Base-by-base conservation (phyloP, 2,797 vertebrate genomes). In the Acrossocheilus fasciatus region DNA sequence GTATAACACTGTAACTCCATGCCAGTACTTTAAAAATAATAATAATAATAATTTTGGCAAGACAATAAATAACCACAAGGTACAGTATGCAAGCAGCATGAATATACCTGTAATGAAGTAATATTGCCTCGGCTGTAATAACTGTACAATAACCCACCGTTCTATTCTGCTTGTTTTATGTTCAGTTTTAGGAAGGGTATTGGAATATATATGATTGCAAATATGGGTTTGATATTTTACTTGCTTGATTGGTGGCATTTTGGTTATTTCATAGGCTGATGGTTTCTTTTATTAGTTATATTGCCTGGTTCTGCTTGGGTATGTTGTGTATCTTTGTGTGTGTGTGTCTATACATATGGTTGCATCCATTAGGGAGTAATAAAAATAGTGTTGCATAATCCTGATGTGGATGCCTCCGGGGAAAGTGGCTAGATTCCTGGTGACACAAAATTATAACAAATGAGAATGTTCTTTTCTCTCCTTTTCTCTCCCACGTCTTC, bases 401-500 rank as follows among this genome's bases (percentile, higher is more conserved):
- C 69, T 76, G 64, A 83, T 83, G 57, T 57, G 64, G 62, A 72
- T 78, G 41, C 50, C 86, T 83, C 43, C 15, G 18, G 84, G 83
- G 75, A 85, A 76, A 34, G 17, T 62, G 72, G 66, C 57, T 47
- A 41, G 72, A 74, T 83, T 86, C 81, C 43, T 36, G 47, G 75
- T 86, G 81, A 86, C 66, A 45, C 52, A 75, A 86, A 83, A 87
- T 82, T 26, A 82, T 86, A 82, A 87, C 59, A 86, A 86, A 89
- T 85, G 83, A 85, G 72, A 84, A 78, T 79, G 68, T 79, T 83
- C 36, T 75, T 68, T 76, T 68, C 52, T 77, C 36, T 84, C 83
- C 68, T 26, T 26, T 66, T 75, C 69, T 87, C 74, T 70, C 78
- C 26, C 80, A 83, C 36, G 43, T 72, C 70, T 70, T 54, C 18